phyloP scores from a whole-genome alignment of 1,140 invertebrate genomes.

The Drosophila eugracilis region DNA sequence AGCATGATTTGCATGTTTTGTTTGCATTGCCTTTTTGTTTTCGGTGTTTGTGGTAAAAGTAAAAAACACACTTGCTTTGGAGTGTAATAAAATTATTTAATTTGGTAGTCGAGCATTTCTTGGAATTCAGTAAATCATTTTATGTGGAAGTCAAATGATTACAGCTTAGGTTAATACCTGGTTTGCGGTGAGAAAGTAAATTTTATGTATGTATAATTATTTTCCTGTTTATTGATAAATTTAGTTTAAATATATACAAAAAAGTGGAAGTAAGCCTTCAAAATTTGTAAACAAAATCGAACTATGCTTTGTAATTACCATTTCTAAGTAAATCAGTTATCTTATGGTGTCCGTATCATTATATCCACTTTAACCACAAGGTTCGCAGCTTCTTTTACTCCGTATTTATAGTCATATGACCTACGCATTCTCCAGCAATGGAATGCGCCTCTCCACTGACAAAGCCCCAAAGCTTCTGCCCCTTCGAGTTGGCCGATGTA shows the following conservation, averaged over 20 bases:
- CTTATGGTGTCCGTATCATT: constrained; percentile 23
- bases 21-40: constrained; percentile 6
- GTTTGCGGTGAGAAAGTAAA: background rate
- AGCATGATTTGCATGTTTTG: constrained; percentile 55
- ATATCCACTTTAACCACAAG: constrained; percentile 26
- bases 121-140: constrained; percentile 32
- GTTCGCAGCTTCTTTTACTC: constrained; percentile 3
- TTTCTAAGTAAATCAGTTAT: no score
- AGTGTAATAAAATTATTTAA: constrained; percentile 40
- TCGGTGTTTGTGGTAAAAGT: constrained; percentile 48
- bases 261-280: no score
- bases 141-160: constrained; percentile 8
- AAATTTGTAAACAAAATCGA: no score
- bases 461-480: constrained; percentile 60
- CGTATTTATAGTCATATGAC: constrained; percentile 17
- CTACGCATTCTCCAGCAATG: constrained; percentile 39
- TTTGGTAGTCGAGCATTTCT: constrained; percentile 15
- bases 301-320: no score
- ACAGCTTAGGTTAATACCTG: constrained; percentile 1
- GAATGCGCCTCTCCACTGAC: constrained; percentile 50
- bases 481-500: constrained; percentile 18
- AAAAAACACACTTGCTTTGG: constrained; percentile 23
- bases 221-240: background rate
- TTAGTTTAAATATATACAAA: no score
- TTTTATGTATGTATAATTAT: background rate